Conservation (phyloP, 2,113 vertebrate genomes). For the Oenanthe oenanthe region DNA sequence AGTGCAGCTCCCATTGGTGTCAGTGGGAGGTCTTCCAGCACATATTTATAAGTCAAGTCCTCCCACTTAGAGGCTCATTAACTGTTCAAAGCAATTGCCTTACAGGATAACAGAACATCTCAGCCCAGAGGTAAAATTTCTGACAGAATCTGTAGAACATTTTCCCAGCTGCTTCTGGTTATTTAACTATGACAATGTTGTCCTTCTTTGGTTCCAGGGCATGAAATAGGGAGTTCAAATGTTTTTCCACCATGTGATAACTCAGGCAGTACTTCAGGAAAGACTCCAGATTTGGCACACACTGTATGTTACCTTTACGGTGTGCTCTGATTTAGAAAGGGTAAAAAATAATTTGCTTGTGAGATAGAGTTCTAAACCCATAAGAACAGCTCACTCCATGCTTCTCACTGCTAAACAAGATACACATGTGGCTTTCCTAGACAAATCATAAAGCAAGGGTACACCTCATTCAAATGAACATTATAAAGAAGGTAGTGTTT, state of each 20-base stretch:
- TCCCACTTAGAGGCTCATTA: background rate
- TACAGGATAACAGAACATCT: background rate
- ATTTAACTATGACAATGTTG: background rate
- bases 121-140: background rate
- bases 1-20: background rate
- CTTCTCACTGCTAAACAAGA: background rate
- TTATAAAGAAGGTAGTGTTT: background rate
- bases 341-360: background rate
- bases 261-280: background rate
- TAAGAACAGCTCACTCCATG: background rate
- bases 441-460: background rate
- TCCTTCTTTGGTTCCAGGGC: background rate
- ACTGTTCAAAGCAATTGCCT: conserved; percentile 17
- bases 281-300: background rate
- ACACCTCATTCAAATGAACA: background rate
- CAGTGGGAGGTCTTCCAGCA: background rate
- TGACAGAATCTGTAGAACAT: background rate
- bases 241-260: background rate
- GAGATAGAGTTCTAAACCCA: background rate
- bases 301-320: background rate
- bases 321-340: background rate
- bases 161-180: conserved; percentile 3
- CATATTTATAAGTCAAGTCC: background rate
- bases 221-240: background rate
- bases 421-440: background rate